Evolutionary conservation across 1,140 invertebrate species (phyloP).

Genomic region (Hestina assimilis): DNA sequence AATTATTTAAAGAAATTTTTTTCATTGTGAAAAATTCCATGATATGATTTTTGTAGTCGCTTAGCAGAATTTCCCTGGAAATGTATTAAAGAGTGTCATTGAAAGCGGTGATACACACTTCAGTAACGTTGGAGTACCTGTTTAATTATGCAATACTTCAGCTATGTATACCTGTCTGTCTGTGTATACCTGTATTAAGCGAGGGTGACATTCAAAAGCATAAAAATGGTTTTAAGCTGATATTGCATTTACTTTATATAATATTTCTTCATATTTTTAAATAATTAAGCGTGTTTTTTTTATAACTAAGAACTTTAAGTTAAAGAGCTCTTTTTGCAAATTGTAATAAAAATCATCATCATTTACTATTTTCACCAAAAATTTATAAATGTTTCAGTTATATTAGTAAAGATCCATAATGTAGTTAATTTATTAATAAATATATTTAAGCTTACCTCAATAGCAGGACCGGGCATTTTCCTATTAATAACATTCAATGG

Average conservation of each 20-base stretch:
- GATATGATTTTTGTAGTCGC: constrained; percentile 4
- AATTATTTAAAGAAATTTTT: too few species aligned
- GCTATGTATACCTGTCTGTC: neutral
- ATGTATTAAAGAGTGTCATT: constrained; percentile 10
- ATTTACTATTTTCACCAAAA: too few species aligned
- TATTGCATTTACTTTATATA: neutral
- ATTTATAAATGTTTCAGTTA: too few species aligned
- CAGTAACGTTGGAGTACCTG: constrained; percentile 1
- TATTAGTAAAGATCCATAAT: too few species aligned
- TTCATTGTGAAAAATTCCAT: too few species aligned
- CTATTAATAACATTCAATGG: constrained; percentile 89
- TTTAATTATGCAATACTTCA: constrained; percentile 25
- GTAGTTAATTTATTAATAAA: neutral
- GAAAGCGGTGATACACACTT: constrained; percentile 16
- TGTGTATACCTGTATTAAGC: constrained; percentile 4
- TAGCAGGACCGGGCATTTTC: constrained; percentile 90
- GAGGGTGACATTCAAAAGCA: constrained; percentile 3
- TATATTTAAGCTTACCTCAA: constrained; percentile 81
- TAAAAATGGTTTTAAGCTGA: constrained; percentile 2
- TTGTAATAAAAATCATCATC: too few species aligned
- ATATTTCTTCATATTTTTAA: neutral
- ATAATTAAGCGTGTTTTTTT: too few species aligned
- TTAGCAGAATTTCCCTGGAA: constrained; percentile 12
- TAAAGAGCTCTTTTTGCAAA: too few species aligned
- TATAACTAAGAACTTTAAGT: too few species aligned